Evolutionary conservation across 2,113 vertebrate genomes (phyloP), one percentile per base, ranked within the genome.

Genomic region (Mus pahari): DNA sequence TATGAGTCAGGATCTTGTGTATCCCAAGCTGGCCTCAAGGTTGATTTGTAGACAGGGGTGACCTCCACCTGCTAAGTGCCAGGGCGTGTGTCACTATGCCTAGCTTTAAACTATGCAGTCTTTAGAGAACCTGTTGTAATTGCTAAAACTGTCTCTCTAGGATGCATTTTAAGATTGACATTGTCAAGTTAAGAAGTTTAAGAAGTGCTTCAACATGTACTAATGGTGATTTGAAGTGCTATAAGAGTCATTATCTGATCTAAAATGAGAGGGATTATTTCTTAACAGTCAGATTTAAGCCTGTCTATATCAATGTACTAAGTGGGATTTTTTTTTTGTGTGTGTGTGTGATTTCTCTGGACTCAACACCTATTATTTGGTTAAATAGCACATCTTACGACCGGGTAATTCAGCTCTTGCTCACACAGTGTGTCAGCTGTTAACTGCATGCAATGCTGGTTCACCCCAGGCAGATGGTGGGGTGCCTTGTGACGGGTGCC

Each of bases 131-230:
- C 42, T 71, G n/a, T 70, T 55, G 0, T 28, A 20, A 26, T 58
- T 36, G 86, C 64, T 86, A 74, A 93, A 91, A 78, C 48, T 94
- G 17, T 92, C 24, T 53, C 74, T 96, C 42, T 94, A 39, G 71
- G 39, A 24, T 79, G 73, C 3, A 78, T 68, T 96, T 94, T 90
- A 95, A 94, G 78, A 24, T 3, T 74, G 8, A 26, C 55, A 45
- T 24, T 86, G n/a, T 39, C 82, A 50, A 71, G 10, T 89, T 93
- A 92, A 58, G 93, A 75, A 33, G 0, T 0, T 90, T 92, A 75
- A 48, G 66, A 96, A 42, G 6, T 42, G 24, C n/a, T 50, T 50
- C 0, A 1, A 0, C 3, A 0, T 17, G 1, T 0, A 0, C 3
- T 48, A 24, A 45, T 39, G 33, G 28, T 66, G 64, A 42, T 9